Base-by-base conservation (phyloP, 2,113 vertebrate species). In the Trochalopteron elliotii region DNA sequence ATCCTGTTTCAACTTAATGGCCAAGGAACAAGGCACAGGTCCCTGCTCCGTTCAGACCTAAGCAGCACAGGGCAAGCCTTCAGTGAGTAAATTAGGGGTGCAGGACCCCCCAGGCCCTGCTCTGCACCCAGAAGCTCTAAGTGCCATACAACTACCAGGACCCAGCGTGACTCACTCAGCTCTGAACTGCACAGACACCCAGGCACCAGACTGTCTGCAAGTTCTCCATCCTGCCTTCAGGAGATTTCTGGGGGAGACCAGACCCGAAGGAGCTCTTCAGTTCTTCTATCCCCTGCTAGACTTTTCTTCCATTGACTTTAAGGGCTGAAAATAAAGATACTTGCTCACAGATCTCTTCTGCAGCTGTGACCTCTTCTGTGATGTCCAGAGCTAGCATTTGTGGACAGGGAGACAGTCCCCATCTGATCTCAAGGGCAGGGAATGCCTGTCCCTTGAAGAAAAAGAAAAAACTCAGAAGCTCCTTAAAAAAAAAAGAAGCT, bases 401-500 rank as follows among this genome's bases (percentile, higher is more conserved):
- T 79, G 52, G 47, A 93, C 25, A 68, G 55, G 5, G 30, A 71
- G 59, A 78, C 24, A 71, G 64, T 12, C 44, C 44, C 44, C 42
- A 70, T 60, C 39, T 56, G 30, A 71, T 60, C 25, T 47, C 64
- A 65, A 44, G 65, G 71, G 45, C 85, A 92, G 56, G 83, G 74
- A 87, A 81, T 31, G 64, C 55, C 64, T 55, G 40, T 85, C 93
- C 83, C 74, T 89, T 75, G 74, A 75, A 75, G 59, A 47, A 85
- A 74, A 72, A 57, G 6, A 83, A 77, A 92, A 88, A 97, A 44
- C 56, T 77, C 89, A 89, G 95, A 98, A 97, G 97, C 97, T 97
- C 94, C 95, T 97, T 97, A 79, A 75, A 69, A 95, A 95, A 95
- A 95, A 78, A 88, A 97, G 90, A 96, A 97, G 96, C 97, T 98